Conservation (phyloP, 2,888 invertebrate species). For the Protophormia terraenovae region DNA sequence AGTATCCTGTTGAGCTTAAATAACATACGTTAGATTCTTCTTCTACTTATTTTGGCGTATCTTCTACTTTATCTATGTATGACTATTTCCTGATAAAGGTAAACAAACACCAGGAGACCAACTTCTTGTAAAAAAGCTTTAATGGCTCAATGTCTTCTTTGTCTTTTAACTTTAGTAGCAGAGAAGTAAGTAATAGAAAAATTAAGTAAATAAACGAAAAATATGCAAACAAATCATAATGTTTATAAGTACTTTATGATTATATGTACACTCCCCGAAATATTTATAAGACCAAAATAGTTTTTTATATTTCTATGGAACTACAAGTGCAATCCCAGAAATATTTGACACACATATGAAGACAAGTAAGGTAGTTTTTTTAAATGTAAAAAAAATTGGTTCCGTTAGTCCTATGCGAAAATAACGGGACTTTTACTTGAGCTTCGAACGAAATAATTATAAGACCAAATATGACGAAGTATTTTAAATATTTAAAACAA, state of each 20-base stretch:
- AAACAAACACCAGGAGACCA: conserved; percentile 2
- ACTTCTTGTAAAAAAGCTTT: neutral
- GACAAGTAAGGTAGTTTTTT: no score
- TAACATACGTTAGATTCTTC: neutral
- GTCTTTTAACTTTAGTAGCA: neutral
- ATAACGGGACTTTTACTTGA: no score
- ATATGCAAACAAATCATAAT: conserved; percentile 21
- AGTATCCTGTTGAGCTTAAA: neutral
- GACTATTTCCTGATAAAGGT: conserved; percentile 1
- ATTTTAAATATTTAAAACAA: no score
- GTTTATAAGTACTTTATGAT: neutral
- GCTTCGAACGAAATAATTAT: no score
- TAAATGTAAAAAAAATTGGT: no score
- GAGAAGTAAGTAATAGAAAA: neutral
- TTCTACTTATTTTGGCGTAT: neutral
- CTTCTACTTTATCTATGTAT: neutral
- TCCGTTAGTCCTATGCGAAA: no score
- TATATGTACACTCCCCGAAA: no score
- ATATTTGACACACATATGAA: no score
- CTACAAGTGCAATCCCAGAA: no score
- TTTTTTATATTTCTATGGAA: no score
- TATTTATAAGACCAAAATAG: no score
- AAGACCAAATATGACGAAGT: no score
- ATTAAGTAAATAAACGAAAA: neutral
- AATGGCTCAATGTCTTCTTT: neutral